Evolutionary conservation across 92 coral and sea anemone species (phyloP), one percentile per base, ranked within the genome.

Genomic region (Metridium senile): DNA sequence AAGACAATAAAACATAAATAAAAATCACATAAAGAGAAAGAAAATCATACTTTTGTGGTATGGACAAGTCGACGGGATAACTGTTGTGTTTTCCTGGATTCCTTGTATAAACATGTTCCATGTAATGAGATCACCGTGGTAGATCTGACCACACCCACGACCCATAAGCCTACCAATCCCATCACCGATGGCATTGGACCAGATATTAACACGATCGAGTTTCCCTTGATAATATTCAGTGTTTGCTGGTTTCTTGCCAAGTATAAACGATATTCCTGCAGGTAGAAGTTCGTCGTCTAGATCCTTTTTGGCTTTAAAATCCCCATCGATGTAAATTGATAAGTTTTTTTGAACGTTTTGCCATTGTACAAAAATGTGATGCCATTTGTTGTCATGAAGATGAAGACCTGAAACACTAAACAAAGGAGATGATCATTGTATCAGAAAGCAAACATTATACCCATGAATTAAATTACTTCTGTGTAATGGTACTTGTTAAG

Each of bases 351-450:
- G 25, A 8, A 16, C 29, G 74, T 66, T 62, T 32, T 72, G 35
- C 77, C 84, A 77, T 32, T 57, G 73, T 19, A 79, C 68, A 51
- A 35, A 56, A 13, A 79, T 58, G 45, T 79, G 84, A 29, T 79
- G 84, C 84, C 84, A 79, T 26, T 22, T n/a, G 73, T n/a, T 22
- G 57, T 77, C 74, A 26, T 17, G 26, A 9, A 77, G 66, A 17
- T 26, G 33, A n/a, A n/a, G n/a, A 3, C 28, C 66, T 22, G 54
- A 17, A 32, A 68, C 33, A 7, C 71, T 56, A 10, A 9, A 30
- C 22, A 49, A 71, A 1, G 32, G 11, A 47, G 10, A 11, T n/a
- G n/a, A n/a, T n/a, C n/a, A n/a, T n/a, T n/a, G n/a, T n/a, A n/a
- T n/a, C n/a, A n/a, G n/a, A n/a, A n/a, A n/a, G n/a, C n/a, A n/a